Evolutionary conservation across 2,888 invertebrate species (phyloP).

Genomic region (Ectemnius lituratus): DNA sequence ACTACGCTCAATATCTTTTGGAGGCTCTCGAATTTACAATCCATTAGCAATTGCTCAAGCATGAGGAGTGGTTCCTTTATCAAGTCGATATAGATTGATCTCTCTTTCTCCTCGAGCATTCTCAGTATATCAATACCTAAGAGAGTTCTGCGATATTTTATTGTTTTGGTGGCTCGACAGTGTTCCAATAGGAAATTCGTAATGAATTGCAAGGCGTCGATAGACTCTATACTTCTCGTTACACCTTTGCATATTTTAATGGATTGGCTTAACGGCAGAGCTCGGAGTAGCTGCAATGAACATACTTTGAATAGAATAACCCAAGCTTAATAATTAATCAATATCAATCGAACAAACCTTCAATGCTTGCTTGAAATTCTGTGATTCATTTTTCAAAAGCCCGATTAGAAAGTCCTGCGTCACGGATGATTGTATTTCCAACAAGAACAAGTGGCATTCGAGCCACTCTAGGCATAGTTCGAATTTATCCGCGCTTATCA

Average conservation of each 20-base stretch:
- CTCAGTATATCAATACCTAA: slow-evolving; percentile 85
- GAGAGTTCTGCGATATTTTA: slow-evolving; percentile 82
- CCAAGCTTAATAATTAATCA: background rate
- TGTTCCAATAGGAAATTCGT: slow-evolving; percentile 82
- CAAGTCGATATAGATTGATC: slow-evolving; percentile 82
- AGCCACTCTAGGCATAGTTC: slow-evolving; percentile 86
- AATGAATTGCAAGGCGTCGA: slow-evolving; percentile 83
- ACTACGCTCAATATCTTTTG: slow-evolving; percentile 82
- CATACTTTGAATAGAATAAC: background rate
- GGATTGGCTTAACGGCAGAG: slow-evolving; percentile 81
- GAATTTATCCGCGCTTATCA: slow-evolving; percentile 81
- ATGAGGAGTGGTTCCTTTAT: slow-evolving; percentile 86
- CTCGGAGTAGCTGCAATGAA: slow-evolving; percentile 80
- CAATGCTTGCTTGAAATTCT: slow-evolving; percentile 67
- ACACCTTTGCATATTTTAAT: slow-evolving; percentile 83
- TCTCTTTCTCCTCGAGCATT: slow-evolving; percentile 81
- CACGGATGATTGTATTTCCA: slow-evolving; percentile 80
- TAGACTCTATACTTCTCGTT: slow-evolving; percentile 82
- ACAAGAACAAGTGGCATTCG: slow-evolving; percentile 81
- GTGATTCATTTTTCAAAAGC: slow-evolving; percentile 79
- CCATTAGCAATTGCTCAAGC: slow-evolving; percentile 93
- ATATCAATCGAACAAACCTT: slow-evolving; percentile 59
- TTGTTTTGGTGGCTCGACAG: slow-evolving; percentile 76
- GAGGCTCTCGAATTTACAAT: slow-evolving; percentile 86
- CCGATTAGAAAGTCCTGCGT: slow-evolving; percentile 80